Conservation (phyloP, 2,113 vertebrate genomes). For the Gymnorhina tibicen region DNA sequence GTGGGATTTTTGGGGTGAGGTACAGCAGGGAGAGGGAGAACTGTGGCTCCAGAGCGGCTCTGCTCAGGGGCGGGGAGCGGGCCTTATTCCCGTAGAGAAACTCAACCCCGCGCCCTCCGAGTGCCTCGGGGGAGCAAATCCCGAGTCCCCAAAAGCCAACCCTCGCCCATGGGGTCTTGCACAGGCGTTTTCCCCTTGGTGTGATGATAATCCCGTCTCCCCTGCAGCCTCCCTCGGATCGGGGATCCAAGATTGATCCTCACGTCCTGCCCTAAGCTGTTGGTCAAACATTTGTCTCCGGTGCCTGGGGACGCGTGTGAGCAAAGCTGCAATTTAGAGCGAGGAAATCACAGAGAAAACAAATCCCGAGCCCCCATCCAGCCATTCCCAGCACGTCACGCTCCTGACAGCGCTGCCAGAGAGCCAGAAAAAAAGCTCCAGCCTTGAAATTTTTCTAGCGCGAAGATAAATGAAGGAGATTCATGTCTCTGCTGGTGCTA, state of each 20-base stretch:
- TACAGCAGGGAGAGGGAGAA: neutral
- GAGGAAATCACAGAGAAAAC: neutral
- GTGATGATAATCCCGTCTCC: neutral
- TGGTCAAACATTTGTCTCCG: constrained; percentile 15
- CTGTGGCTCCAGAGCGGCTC: neutral
- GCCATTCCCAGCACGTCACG: neutral
- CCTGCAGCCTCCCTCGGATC: neutral
- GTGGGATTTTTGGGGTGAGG: neutral
- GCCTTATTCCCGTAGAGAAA: fast-evolving
- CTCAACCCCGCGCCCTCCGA: no score
- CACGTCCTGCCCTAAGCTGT: neutral
- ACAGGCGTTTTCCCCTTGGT: fast-evolving
- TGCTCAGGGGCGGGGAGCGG: neutral
- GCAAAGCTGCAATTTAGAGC: neutral
- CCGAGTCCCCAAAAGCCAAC: fast-evolving
- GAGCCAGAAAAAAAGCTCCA: neutral
- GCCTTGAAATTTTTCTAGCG: constrained; percentile 9
- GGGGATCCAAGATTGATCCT: neutral
- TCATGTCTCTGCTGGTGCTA: constrained; percentile 27
- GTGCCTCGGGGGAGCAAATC: fast-evolving
- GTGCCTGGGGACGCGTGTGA: neutral
- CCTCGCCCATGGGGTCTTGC: fast-evolving
- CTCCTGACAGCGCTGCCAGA: constrained; percentile 6
- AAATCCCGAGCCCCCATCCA: neutral
- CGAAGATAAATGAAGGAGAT: constrained; percentile 58